phyloP scores from a whole-genome alignment of 2,113 vertebrate species.

The Chrysochloris asiatica region DNA sequence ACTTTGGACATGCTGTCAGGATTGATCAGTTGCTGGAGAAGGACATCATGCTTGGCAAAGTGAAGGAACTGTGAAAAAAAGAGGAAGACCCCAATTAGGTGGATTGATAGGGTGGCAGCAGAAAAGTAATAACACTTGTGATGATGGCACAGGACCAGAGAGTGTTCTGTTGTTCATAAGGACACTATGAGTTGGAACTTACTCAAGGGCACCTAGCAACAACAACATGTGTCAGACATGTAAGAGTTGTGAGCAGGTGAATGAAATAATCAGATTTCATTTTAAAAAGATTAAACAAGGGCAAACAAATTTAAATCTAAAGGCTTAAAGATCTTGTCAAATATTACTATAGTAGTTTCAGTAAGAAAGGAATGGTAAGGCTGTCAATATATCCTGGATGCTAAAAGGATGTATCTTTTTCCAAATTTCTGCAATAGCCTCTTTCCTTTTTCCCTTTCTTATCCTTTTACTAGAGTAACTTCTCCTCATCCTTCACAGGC shows the following conservation, averaged over 20 bases:
- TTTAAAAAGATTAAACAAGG: neutral
- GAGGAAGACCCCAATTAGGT: too few species aligned
- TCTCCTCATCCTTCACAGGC: neutral
- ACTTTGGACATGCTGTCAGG: too few species aligned
- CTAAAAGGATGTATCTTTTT: neutral
- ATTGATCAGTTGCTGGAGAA: too few species aligned
- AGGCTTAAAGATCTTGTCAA: neutral
- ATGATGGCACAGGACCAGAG: too few species aligned
- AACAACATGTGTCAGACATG: neutral
- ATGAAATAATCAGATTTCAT: neutral
- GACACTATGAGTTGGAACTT: too few species aligned
- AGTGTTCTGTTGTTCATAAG: too few species aligned
- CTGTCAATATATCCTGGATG: neutral
- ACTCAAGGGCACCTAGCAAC: too few species aligned
- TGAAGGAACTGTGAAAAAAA: too few species aligned
- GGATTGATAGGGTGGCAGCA: too few species aligned
- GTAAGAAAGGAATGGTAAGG: neutral
- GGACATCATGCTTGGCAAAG: too few species aligned
- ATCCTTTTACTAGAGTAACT: conserved; percentile 2
- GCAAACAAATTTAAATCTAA: neutral
- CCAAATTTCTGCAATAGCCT: neutral
- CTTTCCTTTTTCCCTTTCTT: neutral
- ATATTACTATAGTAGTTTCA: too few species aligned
- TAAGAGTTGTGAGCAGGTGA: neutral
- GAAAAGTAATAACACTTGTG: too few species aligned